These are phyloP conservation scores for Agonopterix subpropinquella DNA, from an alignment of 2,888 invertebrate genomes.

Conservation along the genomic window DNA sequence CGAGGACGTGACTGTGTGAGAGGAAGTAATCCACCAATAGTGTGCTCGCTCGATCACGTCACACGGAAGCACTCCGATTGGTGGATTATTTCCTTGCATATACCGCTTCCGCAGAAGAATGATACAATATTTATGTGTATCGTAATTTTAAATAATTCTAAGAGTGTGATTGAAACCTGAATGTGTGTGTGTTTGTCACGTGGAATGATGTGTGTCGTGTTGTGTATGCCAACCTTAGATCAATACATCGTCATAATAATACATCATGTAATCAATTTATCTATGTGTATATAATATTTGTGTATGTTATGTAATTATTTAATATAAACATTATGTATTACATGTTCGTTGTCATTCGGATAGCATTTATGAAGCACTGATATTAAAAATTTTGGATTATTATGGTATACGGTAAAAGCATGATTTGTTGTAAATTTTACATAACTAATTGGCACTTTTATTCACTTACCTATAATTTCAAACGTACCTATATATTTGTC, in stretches of 20 bases:
- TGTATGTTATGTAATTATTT: constrained; percentile 3
- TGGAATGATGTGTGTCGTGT: constrained; percentile 5
- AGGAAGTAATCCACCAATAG: no score
- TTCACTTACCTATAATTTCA: background rate
- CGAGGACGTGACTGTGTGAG: no score
- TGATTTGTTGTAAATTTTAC: background rate
- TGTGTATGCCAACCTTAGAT: background rate
- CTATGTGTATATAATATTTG: constrained; percentile 3
- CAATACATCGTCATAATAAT: background rate
- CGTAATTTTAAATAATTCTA: background rate
- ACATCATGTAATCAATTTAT: background rate
- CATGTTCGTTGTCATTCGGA: constrained; percentile 1
- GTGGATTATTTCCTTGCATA: no score
- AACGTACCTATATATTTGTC: background rate
- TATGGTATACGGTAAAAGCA: background rate
- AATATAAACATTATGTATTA: background rate
- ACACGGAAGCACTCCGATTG: no score
- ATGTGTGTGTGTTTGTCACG: constrained; percentile 11
- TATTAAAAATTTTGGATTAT: background rate
- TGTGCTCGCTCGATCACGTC: no score
- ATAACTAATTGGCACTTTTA: background rate
- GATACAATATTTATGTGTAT: background rate
- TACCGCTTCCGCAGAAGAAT: no score
- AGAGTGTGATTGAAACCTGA: background rate
- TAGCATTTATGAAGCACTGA: constrained; percentile 11